Conservation (phyloP, 2,113 vertebrate species). For the Nannospalax galili region DNA sequence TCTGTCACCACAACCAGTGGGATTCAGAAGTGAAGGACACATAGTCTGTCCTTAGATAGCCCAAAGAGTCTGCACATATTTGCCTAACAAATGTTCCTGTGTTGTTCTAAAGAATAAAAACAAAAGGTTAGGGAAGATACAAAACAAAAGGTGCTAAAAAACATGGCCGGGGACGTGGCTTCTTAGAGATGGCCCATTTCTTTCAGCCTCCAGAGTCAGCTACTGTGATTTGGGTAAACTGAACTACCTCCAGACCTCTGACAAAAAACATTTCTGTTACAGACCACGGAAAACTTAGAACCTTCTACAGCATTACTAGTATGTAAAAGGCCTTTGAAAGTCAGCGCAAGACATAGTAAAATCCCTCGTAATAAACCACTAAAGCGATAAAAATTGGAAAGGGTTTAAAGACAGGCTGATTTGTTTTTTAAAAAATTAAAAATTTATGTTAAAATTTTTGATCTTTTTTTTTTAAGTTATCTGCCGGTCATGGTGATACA, state of each 20-base stretch:
- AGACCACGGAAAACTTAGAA: background rate
- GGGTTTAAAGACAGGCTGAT: background rate
- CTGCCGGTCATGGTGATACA: no score
- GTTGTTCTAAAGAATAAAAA: background rate
- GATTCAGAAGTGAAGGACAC: background rate
- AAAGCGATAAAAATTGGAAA: background rate
- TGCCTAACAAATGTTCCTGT: background rate
- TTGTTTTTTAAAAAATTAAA: background rate
- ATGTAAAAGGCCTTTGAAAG: background rate
- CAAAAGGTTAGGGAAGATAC: no score
- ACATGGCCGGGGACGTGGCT: background rate
- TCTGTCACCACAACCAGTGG: background rate
- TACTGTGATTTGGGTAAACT: background rate
- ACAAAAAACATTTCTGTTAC: background rate
- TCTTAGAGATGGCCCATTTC: background rate
- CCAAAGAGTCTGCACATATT: background rate
- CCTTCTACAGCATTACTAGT: background rate
- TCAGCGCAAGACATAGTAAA: background rate
- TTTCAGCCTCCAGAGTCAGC: background rate
- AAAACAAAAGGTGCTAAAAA: background rate
- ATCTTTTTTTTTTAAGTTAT: background rate
- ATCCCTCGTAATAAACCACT: background rate
- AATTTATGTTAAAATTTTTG: conserved; percentile 18
- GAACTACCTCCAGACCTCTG: background rate
- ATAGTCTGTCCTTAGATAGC: background rate